Conservation (phyloP, 2,888 invertebrate genomes). For the Bimastos eiseni region DNA sequence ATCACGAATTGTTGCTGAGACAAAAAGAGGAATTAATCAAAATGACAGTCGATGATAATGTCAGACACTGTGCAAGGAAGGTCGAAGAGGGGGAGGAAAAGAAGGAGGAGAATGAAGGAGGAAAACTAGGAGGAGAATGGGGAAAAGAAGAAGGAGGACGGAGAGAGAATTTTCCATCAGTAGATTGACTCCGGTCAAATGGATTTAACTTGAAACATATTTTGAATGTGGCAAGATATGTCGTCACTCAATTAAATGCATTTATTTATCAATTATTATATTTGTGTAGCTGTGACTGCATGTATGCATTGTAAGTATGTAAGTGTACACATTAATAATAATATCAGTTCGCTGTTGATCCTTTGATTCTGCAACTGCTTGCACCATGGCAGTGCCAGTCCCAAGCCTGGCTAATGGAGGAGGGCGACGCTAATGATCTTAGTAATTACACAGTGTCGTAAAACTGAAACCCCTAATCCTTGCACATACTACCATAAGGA, state of each 20-base stretch:
- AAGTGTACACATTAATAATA: background rate
- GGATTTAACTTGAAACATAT: background rate
- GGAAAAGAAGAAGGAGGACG: background rate
- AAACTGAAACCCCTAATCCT: no score
- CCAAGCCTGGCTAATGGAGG: no score
- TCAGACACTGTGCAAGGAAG: background rate
- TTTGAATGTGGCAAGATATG: no score
- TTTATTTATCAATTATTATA: background rate
- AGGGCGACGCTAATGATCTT: no score
- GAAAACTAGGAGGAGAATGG: background rate
- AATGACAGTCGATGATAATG: background rate
- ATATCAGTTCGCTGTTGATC: no score
- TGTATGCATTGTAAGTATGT: conserved; percentile 22
- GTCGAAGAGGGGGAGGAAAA: background rate
- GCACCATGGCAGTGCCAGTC: no score
- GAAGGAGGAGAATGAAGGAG: background rate
- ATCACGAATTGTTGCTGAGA: no score
- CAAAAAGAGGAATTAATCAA: no score
- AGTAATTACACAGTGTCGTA: no score
- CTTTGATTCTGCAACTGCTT: no score
- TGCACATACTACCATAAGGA: no score
- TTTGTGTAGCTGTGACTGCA: background rate
- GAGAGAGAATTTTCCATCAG: background rate
- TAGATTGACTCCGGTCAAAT: background rate
- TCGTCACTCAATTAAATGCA: background rate